A percentile compares a stretch with the other conserved stretches of the same genome.
Evolutionary conservation across 2,113 vertebrate species (phyloP).

Genomic region (Engystomops pustulosus): DNA sequence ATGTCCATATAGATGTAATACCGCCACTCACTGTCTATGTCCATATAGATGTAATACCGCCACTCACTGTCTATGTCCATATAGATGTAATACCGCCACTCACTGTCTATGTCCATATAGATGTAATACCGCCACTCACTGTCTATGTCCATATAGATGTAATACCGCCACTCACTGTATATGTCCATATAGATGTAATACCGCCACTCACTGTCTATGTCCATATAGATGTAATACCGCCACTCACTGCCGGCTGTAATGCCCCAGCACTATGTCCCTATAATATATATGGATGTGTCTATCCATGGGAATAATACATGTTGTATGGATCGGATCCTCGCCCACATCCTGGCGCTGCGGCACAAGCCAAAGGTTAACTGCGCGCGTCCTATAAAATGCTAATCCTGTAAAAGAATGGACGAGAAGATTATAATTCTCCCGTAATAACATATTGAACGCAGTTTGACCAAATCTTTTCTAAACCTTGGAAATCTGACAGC

Average conservation of each 20-base stretch:
- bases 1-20: not conserved
- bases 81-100: not conserved
- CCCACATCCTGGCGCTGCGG: not conserved
- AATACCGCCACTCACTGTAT: not conserved
- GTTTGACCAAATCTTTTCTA: not conserved
- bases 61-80: not conserved
- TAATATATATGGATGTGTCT: conserved; percentile 14
- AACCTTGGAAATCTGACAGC: not conserved
- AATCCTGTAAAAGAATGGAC: not conserved
- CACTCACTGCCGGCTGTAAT: not conserved
- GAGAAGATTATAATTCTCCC: not conserved
- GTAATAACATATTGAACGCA: not conserved
- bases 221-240: not conserved
- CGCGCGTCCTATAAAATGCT: not conserved
- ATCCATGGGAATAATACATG: conserved; percentile 33
- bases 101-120: not conserved
- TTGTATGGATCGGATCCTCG: conserved; percentile 39
- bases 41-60: not conserved
- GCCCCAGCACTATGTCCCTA: not conserved
- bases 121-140: not conserved
- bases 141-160: not conserved
- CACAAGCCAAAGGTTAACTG: not conserved
- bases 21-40: not conserved
- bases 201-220: not conserved
- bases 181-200: not conserved